A percentile compares a stretch with the other conserved stretches of the same genome.
Evolutionary conservation across 2,113 vertebrate species (phyloP).

Genomic region (Pontoporia blainvillei): DNA sequence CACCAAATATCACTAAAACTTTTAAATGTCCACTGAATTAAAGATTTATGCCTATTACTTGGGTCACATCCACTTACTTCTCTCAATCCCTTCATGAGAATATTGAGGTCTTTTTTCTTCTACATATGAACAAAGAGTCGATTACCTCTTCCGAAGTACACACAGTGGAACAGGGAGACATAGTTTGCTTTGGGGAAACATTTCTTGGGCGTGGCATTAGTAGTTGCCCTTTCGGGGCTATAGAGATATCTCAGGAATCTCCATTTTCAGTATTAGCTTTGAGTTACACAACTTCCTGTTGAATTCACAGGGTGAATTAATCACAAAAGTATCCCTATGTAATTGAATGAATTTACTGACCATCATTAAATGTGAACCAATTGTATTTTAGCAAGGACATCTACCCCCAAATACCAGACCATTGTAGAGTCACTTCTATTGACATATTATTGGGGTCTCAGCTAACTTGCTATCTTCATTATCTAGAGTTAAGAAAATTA

Average conservation of each 20-base stretch:
- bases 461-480: not conserved
- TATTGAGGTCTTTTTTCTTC: not conserved
- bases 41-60: not conserved
- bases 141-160: not conserved
- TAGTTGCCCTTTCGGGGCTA: not conserved
- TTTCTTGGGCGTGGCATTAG: not conserved
- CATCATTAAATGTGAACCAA: not conserved
- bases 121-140: not conserved
- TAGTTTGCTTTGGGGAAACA: not conserved
- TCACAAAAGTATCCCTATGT: not conserved
- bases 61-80: not conserved
- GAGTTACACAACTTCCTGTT: not conserved
- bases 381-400: not conserved
- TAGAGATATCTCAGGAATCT: not conserved
- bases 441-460: not conserved
- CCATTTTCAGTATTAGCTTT: not conserved
- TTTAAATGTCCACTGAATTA: not conserved
- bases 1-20: not conserved
- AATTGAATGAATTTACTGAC: not conserved
- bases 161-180: not conserved
- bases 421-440: not conserved
- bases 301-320: not conserved
- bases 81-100: not conserved
- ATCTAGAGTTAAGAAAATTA: not conserved
- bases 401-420: not conserved